These are phyloP conservation scores for Clarias platycephalus DNA, from an alignment of 2,797 vertebrate genomes.

Conservation along the genomic window DNA sequence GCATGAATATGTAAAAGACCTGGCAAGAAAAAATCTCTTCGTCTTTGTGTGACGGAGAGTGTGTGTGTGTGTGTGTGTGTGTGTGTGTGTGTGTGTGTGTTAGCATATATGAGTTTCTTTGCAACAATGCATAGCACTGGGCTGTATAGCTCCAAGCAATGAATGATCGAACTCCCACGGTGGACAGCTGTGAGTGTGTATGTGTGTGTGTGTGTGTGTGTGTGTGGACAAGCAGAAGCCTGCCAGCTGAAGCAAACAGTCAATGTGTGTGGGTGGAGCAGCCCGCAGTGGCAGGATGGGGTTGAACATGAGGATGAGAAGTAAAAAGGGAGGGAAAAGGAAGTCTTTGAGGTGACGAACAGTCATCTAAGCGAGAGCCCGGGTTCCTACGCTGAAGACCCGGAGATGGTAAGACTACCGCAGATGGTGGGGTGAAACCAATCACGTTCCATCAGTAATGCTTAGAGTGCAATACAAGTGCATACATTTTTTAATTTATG, in stretches of 20 bases:
- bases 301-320: neutral
- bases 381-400: neutral
- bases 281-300: neutral
- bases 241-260: neutral
- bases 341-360: neutral
- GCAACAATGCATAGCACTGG: neutral
- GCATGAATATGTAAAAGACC: neutral
- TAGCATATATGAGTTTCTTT: neutral
- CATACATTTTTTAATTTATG: no score
- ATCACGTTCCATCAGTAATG: neutral
- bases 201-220: neutral
- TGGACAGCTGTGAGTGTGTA: neutral
- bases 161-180: conserved; percentile 8
- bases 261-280: neutral
- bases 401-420: neutral
- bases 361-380: neutral
- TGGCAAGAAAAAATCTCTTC: no score
- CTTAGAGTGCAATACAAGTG: no score
- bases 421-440: neutral
- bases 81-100: conserved; percentile 8
- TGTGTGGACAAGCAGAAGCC: conserved; percentile 1
- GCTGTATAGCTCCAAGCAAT: conserved; percentile 10
- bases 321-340: neutral
- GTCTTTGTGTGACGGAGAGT: no score
- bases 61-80: neutral